Evolutionary conservation across 2,797 vertebrate species (phyloP).

Genomic region (Sebastes variabilis): DNA sequence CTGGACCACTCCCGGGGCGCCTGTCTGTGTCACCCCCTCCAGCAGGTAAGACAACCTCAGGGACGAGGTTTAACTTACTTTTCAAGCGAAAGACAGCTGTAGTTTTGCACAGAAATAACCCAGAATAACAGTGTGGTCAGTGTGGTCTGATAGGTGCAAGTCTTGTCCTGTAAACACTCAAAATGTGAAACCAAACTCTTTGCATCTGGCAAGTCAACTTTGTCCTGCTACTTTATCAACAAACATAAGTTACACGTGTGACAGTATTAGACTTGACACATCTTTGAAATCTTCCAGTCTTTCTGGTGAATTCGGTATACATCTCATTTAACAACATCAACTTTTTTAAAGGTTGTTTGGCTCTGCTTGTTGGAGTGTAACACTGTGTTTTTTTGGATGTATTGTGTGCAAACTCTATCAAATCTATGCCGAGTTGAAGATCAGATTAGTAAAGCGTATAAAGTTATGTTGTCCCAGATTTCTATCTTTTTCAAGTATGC

Average conservation of each 20-base stretch:
- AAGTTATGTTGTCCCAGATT: not conserved
- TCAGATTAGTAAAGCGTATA: not conserved
- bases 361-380: not conserved
- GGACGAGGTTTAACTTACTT: not conserved
- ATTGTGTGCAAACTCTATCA: not conserved
- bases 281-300: not conserved
- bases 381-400: not conserved
- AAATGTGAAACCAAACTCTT: not conserved
- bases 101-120: not conserved
- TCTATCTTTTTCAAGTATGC: not conserved
- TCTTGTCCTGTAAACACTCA: not conserved
- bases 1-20: slow-evolving; percentile 83
- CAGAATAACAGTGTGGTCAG: not conserved
- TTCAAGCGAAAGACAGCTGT: not conserved
- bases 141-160: not conserved
- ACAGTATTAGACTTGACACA: not conserved
- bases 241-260: not conserved
- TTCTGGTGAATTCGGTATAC: not conserved
- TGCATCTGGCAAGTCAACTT: not conserved
- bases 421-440: not conserved
- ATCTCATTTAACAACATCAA: not conserved
- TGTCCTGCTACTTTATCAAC: not conserved
- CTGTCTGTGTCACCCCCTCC: slow-evolving; percentile 79
- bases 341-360: not conserved
- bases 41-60: slow-evolving; percentile 69